Evolutionary conservation across 2,888 invertebrate genomes (phyloP), one percentile per base, ranked within the genome.

Genomic region (Nezara viridula): DNA sequence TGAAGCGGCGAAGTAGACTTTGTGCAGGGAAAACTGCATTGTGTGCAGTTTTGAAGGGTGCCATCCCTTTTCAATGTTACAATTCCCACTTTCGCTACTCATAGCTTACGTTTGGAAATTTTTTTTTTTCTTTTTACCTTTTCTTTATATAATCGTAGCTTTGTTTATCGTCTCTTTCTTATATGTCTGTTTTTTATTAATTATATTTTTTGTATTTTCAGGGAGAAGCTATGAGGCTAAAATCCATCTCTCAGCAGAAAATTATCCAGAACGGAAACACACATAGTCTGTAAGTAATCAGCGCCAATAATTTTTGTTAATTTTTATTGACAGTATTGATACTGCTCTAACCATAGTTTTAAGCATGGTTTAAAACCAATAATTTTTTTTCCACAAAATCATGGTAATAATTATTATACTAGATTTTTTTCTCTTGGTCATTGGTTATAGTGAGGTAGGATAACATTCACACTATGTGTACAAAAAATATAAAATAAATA

Each of bases 141-240:
- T 81, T 81, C 9, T 81, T 81, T 5, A 77, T 44, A 6, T 14
- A n/a, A 7, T 77, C 19, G 5, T 21, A 37, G 1, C 19, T 21
- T 37, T 73, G 4, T 24, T 77, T 24, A 24, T 77, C 21, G 3
- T 24, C 44, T 2, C 7, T 12, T 81, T 37, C 6, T 32, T 21
- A 5, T 37, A 21, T 77, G 1, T 16, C 0, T 7, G 40, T 24
- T 40, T 40, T 24, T 12, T 7, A 40, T 10, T 77, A 9, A 40
- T 14, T n/a, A 3, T 24, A n/a, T n/a, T 81, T 81, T 86, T 37
- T 86, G 14, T 24, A 40, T 21, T 86, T 60, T 0, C 40, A 86
- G 86, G 86, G 55, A 55, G 86, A 86, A 86, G 86, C 52, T 55
- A 86, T 86, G 86, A 52, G 86, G 55, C 86, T 86, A 40, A 86